These are phyloP conservation scores for Hirundo rustica DNA, from an alignment of 2,797 vertebrate species.

Conservation along the genomic window DNA sequence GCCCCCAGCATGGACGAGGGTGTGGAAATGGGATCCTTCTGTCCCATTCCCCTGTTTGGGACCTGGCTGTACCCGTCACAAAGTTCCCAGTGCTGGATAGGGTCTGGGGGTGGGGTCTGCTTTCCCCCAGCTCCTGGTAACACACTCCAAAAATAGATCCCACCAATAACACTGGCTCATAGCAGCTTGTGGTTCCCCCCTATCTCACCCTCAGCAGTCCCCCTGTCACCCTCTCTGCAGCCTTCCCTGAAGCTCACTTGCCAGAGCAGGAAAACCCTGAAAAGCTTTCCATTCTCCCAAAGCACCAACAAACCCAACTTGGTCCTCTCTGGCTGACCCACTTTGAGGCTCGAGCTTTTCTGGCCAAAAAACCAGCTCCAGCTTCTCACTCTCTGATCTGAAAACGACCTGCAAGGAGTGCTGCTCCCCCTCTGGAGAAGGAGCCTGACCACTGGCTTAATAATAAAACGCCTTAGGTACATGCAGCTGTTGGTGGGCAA, in stretches of 20 bases:
- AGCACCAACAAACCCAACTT: neutral
- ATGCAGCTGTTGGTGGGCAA: accelerated
- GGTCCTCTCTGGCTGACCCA: neutral
- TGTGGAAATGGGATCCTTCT: neutral
- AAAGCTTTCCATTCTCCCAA: neutral
- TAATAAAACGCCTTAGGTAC: neutral
- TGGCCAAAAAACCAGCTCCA: neutral
- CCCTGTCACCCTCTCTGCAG: neutral
- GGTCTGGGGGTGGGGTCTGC: slow-evolving; percentile 39
- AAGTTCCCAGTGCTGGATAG: neutral
- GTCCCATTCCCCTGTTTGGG: neutral
- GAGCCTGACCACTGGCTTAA: neutral
- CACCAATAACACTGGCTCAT: neutral
- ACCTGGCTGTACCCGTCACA: neutral
- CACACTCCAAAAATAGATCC: slow-evolving; percentile 55
- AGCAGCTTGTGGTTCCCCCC: neutral
- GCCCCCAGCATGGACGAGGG: neutral
- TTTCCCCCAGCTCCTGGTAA: slow-evolving; percentile 48
- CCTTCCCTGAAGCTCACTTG: neutral
- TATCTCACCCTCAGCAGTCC: neutral
- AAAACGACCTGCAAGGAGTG: neutral
- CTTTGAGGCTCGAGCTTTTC: neutral
- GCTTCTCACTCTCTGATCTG: neutral
- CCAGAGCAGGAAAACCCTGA: neutral
- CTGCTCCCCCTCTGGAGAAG: neutral